phyloP scores from a whole-genome alignment of 2,113 vertebrate species.

The Podiceps cristatus region DNA sequence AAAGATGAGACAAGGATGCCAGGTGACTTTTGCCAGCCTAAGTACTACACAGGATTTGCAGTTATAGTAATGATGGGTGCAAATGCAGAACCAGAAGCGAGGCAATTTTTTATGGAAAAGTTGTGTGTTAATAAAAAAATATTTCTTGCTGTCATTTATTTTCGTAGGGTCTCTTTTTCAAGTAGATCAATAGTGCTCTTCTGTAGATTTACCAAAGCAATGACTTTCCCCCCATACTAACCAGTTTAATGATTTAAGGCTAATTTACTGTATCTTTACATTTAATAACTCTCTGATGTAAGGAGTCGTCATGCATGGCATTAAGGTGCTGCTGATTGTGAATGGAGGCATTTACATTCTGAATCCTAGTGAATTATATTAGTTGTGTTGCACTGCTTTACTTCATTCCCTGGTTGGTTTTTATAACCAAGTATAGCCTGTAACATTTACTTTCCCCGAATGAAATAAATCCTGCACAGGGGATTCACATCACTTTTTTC shows the following conservation, averaged over 20 bases:
- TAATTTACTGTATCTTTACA: neutral
- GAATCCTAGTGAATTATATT: neutral
- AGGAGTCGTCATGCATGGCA: fast-evolving
- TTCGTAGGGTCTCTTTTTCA: neutral
- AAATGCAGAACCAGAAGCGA: neutral
- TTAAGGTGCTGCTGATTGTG: neutral
- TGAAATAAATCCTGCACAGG: neutral
- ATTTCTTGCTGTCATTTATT: neutral
- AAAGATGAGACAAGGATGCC: neutral
- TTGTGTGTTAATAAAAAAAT: neutral
- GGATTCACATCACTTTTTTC: neutral
- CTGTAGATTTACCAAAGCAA: neutral
- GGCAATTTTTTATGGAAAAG: neutral
- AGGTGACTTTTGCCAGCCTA: neutral
- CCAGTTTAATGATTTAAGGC: neutral
- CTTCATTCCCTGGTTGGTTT: neutral
- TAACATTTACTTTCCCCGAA: conserved; percentile 32
- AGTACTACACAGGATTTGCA: neutral
- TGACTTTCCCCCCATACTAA: neutral
- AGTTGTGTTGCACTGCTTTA: neutral
- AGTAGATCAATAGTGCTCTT: neutral
- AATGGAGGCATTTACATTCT: neutral
- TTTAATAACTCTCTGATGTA: neutral
- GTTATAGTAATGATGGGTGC: neutral
- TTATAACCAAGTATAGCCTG: neutral